These are phyloP conservation scores for Amphiduros pacificus DNA, from an alignment of 2,888 invertebrate species.

Conservation along the genomic window DNA sequence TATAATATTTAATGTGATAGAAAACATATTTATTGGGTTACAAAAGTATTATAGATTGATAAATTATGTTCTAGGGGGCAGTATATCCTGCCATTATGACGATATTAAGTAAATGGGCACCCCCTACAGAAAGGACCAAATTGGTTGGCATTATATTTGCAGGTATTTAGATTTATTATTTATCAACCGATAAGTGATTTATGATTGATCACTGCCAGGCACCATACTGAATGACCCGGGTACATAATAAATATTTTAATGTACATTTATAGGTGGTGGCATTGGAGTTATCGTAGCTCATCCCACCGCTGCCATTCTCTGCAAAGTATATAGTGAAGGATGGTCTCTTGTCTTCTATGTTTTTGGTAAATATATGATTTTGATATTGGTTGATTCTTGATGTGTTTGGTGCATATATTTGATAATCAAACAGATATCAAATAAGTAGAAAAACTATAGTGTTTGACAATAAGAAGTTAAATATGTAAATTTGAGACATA, in stretches of 20 bases:
- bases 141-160: background rate
- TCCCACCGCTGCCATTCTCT: background rate
- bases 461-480: background rate
- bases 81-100: background rate
- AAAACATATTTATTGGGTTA: no score
- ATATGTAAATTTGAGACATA: background rate
- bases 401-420: no score
- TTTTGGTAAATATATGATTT: background rate
- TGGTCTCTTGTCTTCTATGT: conserved; percentile 3
- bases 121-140: background rate
- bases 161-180: no score
- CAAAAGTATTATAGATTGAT: no score
- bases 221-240: no score
- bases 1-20: no score
- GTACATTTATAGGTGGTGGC: background rate
- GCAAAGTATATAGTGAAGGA: background rate
- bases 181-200: no score
- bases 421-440: no score
- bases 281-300: background rate
- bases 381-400: background rate
- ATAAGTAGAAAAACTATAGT: no score
- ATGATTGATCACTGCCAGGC: no score
- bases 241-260: no score
- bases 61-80: background rate
- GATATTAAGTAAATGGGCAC: conserved; percentile 1